phyloP scores from a whole-genome alignment of 2,888 invertebrate genomes.

The Iphiclides podalirius region DNA sequence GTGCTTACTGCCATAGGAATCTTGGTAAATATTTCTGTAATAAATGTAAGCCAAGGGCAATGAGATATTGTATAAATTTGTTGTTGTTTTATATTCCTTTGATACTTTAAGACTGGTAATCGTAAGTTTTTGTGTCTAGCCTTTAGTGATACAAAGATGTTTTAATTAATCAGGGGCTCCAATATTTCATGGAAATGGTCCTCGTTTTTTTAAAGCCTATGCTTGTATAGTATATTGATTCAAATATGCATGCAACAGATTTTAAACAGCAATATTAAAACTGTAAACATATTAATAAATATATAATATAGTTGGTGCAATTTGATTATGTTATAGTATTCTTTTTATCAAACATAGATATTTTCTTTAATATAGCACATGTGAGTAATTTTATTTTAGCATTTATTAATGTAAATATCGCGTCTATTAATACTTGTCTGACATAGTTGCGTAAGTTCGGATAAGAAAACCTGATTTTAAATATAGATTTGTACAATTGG shows the following conservation, averaged over 20 bases:
- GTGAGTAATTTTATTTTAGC: slow-evolving; percentile 4
- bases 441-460: not conserved
- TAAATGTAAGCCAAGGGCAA: not conserved
- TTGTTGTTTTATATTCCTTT: slow-evolving; percentile 18
- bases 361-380: not conserved
- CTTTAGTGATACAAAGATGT: not conserved
- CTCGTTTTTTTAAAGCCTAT: too few species aligned
- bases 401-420: slow-evolving; percentile 19
- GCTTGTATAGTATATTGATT: not conserved
- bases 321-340: slow-evolving; percentile 7
- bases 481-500: slow-evolving; percentile 4
- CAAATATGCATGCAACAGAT: not conserved
- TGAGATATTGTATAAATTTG: slow-evolving; percentile 16
- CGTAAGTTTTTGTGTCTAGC: slow-evolving; percentile 29
- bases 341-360: not conserved
- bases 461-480: not conserved
- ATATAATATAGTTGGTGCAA: slow-evolving; percentile 3
- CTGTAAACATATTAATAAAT: not conserved
- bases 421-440: not conserved
- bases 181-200: too few species aligned
- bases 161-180: too few species aligned
- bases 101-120: slow-evolving; percentile 41
- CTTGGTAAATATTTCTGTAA: not conserved
- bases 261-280: not conserved
- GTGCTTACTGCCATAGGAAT: not conserved